A percentile compares a stretch with the other conserved stretches of the same genome.
Conservation (phyloP, 2,797 vertebrate genomes). For the Leucoraja ocellata region DNA sequence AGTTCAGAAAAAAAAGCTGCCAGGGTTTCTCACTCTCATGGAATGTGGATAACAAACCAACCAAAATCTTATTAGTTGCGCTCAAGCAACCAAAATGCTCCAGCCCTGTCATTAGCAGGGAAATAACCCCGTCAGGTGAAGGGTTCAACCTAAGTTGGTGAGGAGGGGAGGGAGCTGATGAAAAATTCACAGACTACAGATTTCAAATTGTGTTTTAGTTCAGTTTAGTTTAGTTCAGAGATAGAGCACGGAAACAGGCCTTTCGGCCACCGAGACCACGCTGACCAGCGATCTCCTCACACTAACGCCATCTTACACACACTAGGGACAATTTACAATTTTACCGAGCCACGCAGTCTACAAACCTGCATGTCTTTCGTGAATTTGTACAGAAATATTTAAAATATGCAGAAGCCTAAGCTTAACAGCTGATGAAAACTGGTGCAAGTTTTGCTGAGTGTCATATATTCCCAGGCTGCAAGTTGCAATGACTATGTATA, state of each 20-base stretch:
- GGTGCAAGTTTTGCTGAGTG: too few relatives aligned
- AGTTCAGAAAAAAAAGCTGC: conserved; percentile 47
- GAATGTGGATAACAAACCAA: conserved; percentile 62
- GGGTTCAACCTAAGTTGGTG: conserved; percentile 29
- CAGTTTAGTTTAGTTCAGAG: too few relatives aligned
- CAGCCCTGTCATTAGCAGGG: conserved; percentile 68
- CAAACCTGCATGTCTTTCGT: too few relatives aligned
- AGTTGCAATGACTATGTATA: too few relatives aligned
- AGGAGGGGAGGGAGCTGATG: neutral
- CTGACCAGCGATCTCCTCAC: too few relatives aligned
- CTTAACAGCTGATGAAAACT: too few relatives aligned
- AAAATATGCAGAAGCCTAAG: neutral
- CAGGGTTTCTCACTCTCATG: conserved; percentile 53
- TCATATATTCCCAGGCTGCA: too few relatives aligned
- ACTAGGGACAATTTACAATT: too few relatives aligned
- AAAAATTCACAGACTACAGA: neutral
- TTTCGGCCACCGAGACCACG: too few relatives aligned
- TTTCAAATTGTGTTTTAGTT: neutral
- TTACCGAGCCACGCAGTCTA: too few relatives aligned
- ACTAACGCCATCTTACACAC: too few relatives aligned
- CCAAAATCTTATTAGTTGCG: conserved; percentile 60
- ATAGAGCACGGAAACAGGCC: too few relatives aligned
- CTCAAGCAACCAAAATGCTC: conserved; percentile 60
- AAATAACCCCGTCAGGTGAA: conserved; percentile 56
- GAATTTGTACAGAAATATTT: neutral